Evolutionary conservation across 2,888 invertebrate species (phyloP), one percentile per base, ranked within the genome.

Genomic region (Corbicula japonica): DNA sequence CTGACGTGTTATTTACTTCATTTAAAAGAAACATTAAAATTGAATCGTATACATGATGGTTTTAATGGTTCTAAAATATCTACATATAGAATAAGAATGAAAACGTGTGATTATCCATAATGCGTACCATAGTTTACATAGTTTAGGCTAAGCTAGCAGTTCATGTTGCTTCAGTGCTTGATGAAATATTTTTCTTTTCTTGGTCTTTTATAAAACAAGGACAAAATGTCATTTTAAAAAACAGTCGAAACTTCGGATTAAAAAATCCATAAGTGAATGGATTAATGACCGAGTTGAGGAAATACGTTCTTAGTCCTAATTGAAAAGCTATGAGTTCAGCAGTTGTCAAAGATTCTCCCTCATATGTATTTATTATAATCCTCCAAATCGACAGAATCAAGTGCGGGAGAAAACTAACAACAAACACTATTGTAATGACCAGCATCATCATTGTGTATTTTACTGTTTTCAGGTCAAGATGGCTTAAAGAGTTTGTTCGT

Each of bases 251-350:
- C 30, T 75, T 83, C 12, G 82, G 71, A 63, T 86, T 86, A 23
- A 84, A 76, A 66, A 84, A 83, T 41, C 84, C 85, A 46, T 86
- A 86, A 1, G 78, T 72, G 1, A 86, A 35, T 0, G 86, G 86
- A 61, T 86, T 86, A 23, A 78, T 63, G 0, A 80, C 82, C 30
- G 83, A 82, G 35, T 80, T 85, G 2, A 86, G 63, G 10, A 86
- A 70, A 46, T 84, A 86, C 6, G 86, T 85, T 12, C 86, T 35
- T 15, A 85, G 54, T 0, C 79, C 81, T 28, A 86, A 80, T 38
- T 86, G 74, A 58, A 82, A 82, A 3, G 73, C 76, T 15, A 81
- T 78, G 0, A 80, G 63, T 5, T 52, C 78, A 0, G 70, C 23
- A 21, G 80, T 65, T 1, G 76, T 72, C n/a, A 86, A 44, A 6